phyloP scores from a whole-genome alignment of 2,888 invertebrate species.

The Boloria selene region DNA sequence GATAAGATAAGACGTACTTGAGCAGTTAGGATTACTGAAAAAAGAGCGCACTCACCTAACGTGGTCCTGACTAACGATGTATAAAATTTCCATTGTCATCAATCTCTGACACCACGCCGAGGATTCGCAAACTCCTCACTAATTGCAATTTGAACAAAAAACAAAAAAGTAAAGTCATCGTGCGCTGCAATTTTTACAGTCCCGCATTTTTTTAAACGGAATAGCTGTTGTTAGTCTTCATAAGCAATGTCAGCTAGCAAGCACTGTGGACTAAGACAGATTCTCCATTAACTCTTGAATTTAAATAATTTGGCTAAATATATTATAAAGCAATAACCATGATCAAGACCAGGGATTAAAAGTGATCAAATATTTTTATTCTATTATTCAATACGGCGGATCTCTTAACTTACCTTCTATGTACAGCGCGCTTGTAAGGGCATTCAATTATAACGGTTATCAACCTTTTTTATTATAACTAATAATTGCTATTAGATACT shows the following conservation, averaged over 20 bases:
- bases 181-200: slow-evolving; percentile 71
- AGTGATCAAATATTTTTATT: too few relatives aligned
- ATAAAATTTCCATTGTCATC: slow-evolving; percentile 83
- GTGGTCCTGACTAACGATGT: slow-evolving; percentile 79
- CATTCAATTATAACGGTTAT: too few relatives aligned
- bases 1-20: slow-evolving; percentile 50
- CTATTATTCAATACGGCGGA: too few relatives aligned
- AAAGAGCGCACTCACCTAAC: slow-evolving; percentile 76
- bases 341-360: too few relatives aligned
- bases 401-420: too few relatives aligned
- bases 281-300: slow-evolving; percentile 7
- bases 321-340: slow-evolving; percentile 16
- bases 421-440: too few relatives aligned
- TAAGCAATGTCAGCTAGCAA: slow-evolving; percentile 43
- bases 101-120: slow-evolving; percentile 80
- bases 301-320: slow-evolving; percentile 16
- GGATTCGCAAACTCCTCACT: slow-evolving; percentile 80
- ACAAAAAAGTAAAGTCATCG: slow-evolving; percentile 78
- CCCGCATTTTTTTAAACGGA: slow-evolving; percentile 56
- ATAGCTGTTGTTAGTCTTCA: slow-evolving; percentile 48
- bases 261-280: slow-evolving; percentile 23
- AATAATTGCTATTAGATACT: too few relatives aligned
- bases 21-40: slow-evolving; percentile 73
- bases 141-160: slow-evolving; percentile 82
- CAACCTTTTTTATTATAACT: too few relatives aligned